phyloP scores from a whole-genome alignment of 2,888 invertebrate species.

The Drosophila fungiperda region DNA sequence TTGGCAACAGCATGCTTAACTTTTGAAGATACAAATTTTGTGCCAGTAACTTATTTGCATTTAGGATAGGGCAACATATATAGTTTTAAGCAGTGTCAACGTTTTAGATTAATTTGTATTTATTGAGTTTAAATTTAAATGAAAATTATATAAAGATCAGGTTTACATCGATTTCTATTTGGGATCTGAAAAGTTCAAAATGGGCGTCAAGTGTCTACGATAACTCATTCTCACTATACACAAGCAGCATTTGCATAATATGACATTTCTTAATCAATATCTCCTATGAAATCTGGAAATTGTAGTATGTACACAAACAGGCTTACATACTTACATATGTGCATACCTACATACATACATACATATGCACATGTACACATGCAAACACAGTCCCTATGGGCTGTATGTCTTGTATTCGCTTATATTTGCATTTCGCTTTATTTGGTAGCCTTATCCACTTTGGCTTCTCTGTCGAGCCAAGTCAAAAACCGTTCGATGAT shows the following conservation, averaged over 20 bases:
- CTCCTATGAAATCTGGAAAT: slow-evolving; percentile 48
- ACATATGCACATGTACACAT: neutral
- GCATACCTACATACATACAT: neutral
- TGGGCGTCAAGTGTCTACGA: slow-evolving; percentile 15
- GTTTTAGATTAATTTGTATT: neutral
- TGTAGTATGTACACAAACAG: slow-evolving; percentile 7
- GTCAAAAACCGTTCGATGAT: slow-evolving; percentile 77
- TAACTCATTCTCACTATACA: slow-evolving; percentile 46
- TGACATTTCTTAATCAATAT: slow-evolving; percentile 59
- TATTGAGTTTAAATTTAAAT: slow-evolving; percentile 9
- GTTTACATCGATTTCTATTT: slow-evolving; percentile 60
- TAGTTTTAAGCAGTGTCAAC: slow-evolving; percentile 12
- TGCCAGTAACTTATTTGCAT: slow-evolving; percentile 7
- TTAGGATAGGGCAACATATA: too few species aligned
- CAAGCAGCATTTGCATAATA: slow-evolving; percentile 56
- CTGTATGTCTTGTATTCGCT: slow-evolving; percentile 30
- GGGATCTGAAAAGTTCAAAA: neutral
- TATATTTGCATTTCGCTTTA: slow-evolving; percentile 16
- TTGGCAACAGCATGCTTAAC: neutral
- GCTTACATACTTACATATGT: neutral
- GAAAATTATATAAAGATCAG: slow-evolving; percentile 30
- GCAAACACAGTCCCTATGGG: neutral
- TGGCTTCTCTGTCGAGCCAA: slow-evolving; percentile 67
- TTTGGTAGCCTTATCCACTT: slow-evolving; percentile 48
- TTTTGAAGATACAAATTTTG: neutral